A percentile compares a stretch with the other conserved stretches of the same genome.
These are phyloP conservation scores for Cataglyphis altisquamis DNA, from an alignment of 2,888 invertebrate genomes.

Conservation along the genomic window DNA sequence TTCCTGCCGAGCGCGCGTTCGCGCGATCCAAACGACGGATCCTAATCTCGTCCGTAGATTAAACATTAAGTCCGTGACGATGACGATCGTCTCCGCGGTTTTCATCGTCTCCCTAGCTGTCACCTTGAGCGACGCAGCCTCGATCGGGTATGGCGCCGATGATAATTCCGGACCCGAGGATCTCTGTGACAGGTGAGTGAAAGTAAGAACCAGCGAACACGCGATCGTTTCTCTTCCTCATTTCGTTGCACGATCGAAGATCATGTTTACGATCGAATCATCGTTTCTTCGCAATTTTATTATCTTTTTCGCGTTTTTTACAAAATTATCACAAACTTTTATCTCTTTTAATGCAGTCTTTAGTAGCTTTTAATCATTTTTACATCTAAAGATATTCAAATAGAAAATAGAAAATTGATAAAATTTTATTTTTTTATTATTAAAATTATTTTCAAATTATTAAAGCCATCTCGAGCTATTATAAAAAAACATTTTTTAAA, in stretches of 20 bases:
- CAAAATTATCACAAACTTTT: background rate
- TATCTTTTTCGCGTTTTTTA: too few relatives aligned
- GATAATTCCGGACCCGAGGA: conserved; percentile 60
- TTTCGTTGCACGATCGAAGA: background rate
- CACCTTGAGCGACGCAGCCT: conserved; percentile 66
- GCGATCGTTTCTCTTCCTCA: background rate
- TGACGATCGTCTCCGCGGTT: conserved; percentile 43
- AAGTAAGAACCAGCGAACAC: conserved; percentile 47
- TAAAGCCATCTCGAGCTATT: background rate
- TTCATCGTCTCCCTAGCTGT: conserved; percentile 41
- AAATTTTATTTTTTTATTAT: background rate
- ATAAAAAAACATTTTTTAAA: background rate
- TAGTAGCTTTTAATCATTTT: background rate
- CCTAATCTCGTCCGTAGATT: background rate
- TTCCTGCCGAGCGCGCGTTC: background rate
- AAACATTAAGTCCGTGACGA: background rate
- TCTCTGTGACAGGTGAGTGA: conserved; percentile 72
- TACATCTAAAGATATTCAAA: background rate
- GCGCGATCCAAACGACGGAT: background rate
- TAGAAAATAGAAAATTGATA: background rate
- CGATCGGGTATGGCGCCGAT: conserved; percentile 41
- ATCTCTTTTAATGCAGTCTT: background rate
- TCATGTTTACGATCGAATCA: background rate
- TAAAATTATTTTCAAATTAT: background rate
- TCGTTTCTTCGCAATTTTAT: background rate